Base-by-base conservation (phyloP, 2,113 vertebrate genomes). In the Lepisosteus osseus region DNA sequence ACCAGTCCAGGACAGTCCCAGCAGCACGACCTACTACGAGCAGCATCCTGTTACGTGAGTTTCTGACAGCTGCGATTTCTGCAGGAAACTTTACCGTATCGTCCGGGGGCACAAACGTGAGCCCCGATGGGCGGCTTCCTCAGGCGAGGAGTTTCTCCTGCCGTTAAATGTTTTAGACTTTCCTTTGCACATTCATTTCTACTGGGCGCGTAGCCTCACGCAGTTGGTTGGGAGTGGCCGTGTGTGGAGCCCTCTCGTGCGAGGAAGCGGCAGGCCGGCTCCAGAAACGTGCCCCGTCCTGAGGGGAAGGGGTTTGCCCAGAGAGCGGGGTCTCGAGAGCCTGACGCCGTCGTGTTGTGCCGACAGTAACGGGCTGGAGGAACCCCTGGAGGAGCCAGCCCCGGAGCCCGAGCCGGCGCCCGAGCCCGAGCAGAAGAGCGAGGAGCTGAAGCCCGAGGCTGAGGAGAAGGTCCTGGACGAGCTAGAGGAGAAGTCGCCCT, bases 391-490 rank as follows among this genome's bases (percentile, higher is more conserved):
- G 67, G 89, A 91, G 44, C 87, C 87, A 6, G 80, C 76, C 8
- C 83, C 87, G 29, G 88, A 91, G 47, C 80, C 83, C 0, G 89
- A 90, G 63, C 84, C 82, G 0, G 89, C 90, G 45, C 80, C 83
- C 0, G 89, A 89, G 74, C 86, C 87, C 3, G 89, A 91, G 68
- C 80, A 83, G 54, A 95, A 96, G 85, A 78, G 84, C 0, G 95
- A 98, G 78, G 95, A 96, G 72, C 72, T 91, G 57, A 97, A 97
- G 78, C 82, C 91, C 4, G 94, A 95, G 61, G 85, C 68, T 44
- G 95, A 96, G 64, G 96, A 98, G 77, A 98, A 98, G 83, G 91
- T 86, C 62, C 80, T 93, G 40, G 95, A 98, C 69, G 95, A 98
- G 74, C 82, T 94, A 72, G 95, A 97, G 85, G 96, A 95, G 84